Percentiles rank a stretch among this genome's conserved stretches.
phyloP scores from a whole-genome alignment of 2,797 vertebrate genomes.

The Pantherophis alleghaniensis region DNA sequence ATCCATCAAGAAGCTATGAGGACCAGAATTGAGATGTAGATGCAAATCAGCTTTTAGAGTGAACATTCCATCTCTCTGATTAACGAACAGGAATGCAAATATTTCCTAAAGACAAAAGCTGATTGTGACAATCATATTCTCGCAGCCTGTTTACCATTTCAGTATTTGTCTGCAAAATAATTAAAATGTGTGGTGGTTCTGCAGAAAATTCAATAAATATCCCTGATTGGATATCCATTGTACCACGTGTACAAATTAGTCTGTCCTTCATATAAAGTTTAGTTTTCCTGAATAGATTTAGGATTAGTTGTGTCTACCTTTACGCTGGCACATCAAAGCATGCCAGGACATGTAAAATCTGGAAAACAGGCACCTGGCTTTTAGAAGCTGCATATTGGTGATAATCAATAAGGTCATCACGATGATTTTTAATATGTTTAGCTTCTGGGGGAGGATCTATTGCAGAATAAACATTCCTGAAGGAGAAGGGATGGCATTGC shows the following conservation, averaged over 20 bases:
- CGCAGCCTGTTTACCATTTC: background rate
- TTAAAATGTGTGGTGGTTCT: background rate
- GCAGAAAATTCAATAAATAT: background rate
- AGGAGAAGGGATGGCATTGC: background rate
- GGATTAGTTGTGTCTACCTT: background rate
- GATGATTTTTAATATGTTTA: background rate
- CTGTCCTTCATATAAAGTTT: background rate
- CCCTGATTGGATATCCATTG: background rate
- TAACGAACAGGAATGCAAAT: conserved; percentile 27
- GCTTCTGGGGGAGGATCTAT: background rate
- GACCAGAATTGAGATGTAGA: conserved; percentile 9
- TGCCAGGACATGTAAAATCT: background rate
- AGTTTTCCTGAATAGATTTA: background rate
- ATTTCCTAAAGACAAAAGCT: conserved; percentile 10
- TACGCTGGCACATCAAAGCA: background rate
- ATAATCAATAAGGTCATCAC: background rate
- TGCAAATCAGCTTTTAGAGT: conserved; percentile 1
- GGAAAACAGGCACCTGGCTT: background rate
- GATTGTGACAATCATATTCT: conserved; percentile 16
- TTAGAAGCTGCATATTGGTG: background rate
- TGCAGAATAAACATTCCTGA: background rate
- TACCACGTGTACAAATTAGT: background rate
- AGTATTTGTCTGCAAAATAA: background rate
- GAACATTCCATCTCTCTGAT: conserved; percentile 16
- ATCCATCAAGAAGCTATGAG: background rate